Conservation (phyloP, 2,113 vertebrate genomes). For the Pseudopodoces humilis region DNA sequence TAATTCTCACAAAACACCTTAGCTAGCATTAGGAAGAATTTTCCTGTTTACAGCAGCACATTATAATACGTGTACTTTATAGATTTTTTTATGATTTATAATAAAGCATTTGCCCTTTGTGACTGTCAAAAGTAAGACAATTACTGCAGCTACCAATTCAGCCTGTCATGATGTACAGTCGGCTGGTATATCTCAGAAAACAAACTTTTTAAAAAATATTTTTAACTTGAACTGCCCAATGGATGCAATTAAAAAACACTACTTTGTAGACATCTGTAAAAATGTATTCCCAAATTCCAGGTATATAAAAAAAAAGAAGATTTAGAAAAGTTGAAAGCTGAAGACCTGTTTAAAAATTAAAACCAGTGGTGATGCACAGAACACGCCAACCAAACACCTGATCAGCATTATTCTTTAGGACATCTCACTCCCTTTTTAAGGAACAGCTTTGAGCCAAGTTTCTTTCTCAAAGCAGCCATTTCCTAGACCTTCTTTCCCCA, state of each 20-base stretch:
- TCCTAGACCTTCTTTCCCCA: not conserved
- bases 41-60: not conserved
- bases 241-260: not conserved
- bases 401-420: not conserved
- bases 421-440: not conserved
- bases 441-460: not conserved
- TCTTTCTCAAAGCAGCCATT: not conserved
- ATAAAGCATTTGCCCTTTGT: conserved; percentile 7
- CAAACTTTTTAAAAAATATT: rapidly evolving
- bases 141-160: not conserved
- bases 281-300: not conserved
- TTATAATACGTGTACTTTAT: not conserved
- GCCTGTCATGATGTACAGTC: not conserved
- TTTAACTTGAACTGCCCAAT: not conserved
- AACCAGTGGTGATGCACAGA: not conserved
- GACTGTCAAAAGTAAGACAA: not conserved
- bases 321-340: not conserved
- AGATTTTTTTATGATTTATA: not conserved
- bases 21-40: not conserved
- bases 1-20: not conserved
- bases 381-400: not conserved
- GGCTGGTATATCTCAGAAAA: not conserved
- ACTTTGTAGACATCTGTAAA: not conserved
- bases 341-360: not conserved
- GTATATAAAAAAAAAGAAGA: not conserved